These are phyloP conservation scores for Alosa sapidissima DNA, from an alignment of 2,797 vertebrate species.

Conservation along the genomic window DNA sequence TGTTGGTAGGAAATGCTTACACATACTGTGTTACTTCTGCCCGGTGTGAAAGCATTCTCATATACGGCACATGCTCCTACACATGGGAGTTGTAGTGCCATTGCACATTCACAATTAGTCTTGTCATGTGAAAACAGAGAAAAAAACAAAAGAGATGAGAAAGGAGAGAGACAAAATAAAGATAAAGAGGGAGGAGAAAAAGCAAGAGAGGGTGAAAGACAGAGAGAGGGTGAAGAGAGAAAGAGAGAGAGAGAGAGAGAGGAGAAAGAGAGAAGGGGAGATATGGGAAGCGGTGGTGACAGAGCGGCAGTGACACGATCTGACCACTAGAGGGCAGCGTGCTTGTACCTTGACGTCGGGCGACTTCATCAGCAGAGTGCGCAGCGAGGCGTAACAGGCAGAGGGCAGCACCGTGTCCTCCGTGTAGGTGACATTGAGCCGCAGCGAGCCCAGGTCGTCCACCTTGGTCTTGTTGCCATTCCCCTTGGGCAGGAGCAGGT, in stretches of 20 bases:
- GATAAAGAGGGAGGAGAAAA: background rate
- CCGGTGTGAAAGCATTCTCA: too few relatives aligned
- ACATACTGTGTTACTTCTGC: background rate
- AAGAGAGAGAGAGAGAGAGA: background rate
- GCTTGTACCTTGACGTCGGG: constrained; percentile 87
- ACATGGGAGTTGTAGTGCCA: too few relatives aligned
- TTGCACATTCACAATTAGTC: too few relatives aligned
- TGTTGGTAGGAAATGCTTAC: background rate
- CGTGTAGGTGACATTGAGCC: constrained; percentile 92
- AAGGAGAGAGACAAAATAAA: too few relatives aligned
- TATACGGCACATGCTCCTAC: too few relatives aligned
- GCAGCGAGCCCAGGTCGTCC: constrained; percentile 91
- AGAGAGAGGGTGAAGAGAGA: background rate
- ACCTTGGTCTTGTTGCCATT: constrained; percentile 92
- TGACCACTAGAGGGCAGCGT: background rate
- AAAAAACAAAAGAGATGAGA: too few relatives aligned
- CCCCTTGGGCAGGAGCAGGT: constrained; percentile 94
- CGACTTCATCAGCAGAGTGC: constrained; percentile 93
- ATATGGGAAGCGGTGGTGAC: background rate
- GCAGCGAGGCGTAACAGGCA: constrained; percentile 83
- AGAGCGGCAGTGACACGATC: background rate
- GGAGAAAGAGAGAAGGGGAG: background rate
- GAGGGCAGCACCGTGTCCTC: constrained; percentile 95
- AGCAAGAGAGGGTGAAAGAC: background rate
- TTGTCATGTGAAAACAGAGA: background rate